Evolutionary conservation across 23 tunicate species (phyloP).

Genomic region (Halocynthia aurantium): DNA sequence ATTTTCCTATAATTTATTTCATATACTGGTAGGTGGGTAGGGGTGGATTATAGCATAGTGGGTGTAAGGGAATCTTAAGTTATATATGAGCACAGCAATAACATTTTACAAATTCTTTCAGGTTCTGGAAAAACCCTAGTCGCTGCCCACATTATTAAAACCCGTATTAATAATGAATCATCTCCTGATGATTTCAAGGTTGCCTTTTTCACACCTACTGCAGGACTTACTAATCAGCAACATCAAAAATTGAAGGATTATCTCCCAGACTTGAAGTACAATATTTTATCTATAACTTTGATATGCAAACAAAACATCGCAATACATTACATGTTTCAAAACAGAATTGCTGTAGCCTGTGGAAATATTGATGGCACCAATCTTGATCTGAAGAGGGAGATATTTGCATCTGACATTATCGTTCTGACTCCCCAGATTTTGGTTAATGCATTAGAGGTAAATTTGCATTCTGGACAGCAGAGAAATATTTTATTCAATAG

Average conservation of each 20-base stretch:
- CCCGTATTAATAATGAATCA: not conserved
- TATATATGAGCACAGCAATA: too few relatives aligned
- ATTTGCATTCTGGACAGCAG: too few relatives aligned
- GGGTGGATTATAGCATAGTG: too few relatives aligned
- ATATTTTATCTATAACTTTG: not conserved
- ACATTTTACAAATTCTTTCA: not conserved
- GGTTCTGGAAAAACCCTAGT: conserved; percentile 58
- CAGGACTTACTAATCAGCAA: conserved; percentile 44
- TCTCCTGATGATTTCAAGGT: conserved; percentile 8
- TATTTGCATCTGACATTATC: conserved; percentile 14
- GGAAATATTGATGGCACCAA: conserved; percentile 15
- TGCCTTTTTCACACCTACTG: conserved; percentile 53
- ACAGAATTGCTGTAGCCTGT: conserved; percentile 12
- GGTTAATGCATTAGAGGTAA: conserved; percentile 27
- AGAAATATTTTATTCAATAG: too few relatives aligned
- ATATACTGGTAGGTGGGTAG: too few relatives aligned
- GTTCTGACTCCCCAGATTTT: conserved; percentile 45
- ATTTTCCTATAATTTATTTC: too few relatives aligned
- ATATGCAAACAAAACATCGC: too few relatives aligned
- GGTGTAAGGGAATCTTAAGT: too few relatives aligned
- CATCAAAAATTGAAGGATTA: conserved; percentile 30
- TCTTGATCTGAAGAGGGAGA: not conserved
- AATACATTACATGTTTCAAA: too few relatives aligned
- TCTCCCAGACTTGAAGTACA: conserved; percentile 9
- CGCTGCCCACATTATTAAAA: conserved; percentile 35